Conservation (phyloP, 2,113 vertebrate genomes). For the Tragelaphus imberbis region DNA sequence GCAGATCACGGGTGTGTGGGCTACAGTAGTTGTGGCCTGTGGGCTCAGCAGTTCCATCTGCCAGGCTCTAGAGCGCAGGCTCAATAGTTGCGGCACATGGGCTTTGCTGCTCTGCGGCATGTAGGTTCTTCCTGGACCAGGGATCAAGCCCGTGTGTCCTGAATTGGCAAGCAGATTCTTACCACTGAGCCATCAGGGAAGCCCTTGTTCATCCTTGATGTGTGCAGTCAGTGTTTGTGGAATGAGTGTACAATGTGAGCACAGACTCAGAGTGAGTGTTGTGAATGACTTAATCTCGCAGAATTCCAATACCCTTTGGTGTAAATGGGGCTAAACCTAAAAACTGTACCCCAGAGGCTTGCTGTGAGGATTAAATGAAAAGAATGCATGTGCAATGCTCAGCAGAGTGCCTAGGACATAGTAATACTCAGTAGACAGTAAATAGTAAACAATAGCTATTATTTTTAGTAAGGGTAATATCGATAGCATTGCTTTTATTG, state of each 20-base stretch:
- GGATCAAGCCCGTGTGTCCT: not conserved
- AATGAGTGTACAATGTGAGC: fast-evolving
- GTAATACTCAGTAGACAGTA: not conserved
- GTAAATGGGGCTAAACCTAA: not conserved
- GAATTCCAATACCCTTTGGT: not conserved
- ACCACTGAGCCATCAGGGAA: not conserved
- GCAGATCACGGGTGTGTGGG: not conserved
- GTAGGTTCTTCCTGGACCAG: not conserved
- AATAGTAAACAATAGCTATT: not conserved
- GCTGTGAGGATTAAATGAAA: not conserved
- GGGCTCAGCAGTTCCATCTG: not conserved
- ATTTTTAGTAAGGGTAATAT: not conserved
- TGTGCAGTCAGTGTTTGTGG: not conserved
- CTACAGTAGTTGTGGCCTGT: not conserved
- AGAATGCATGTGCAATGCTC: not conserved
- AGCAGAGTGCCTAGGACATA: not conserved
- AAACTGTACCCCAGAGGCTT: not conserved
- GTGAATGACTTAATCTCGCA: not conserved
- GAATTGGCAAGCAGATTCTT: not conserved
- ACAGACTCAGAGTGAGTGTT: not conserved
- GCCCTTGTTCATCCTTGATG: not conserved
- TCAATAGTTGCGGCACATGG: not conserved
- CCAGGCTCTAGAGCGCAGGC: not conserved
- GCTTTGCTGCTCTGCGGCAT: not conserved
- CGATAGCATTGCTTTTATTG: not conserved